phyloP scores from a whole-genome alignment of 1,140 invertebrate species.

The Drosophila tani region DNA sequence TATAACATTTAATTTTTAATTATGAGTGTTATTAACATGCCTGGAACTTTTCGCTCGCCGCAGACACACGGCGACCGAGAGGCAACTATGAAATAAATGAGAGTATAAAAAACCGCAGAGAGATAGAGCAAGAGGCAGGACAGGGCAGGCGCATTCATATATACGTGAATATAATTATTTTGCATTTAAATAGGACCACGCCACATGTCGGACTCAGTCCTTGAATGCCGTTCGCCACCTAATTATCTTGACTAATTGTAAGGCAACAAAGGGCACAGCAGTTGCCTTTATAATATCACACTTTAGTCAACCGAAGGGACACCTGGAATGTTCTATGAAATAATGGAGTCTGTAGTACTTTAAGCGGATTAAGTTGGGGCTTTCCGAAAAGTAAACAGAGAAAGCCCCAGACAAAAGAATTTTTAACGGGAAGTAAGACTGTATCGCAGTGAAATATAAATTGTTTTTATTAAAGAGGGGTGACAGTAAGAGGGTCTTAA shows the following conservation, averaged over 20 bases:
- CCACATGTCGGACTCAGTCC: constrained; percentile 11
- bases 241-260: constrained; percentile 59
- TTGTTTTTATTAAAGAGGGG: too few species aligned
- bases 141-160: constrained; percentile 10
- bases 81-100: constrained; percentile 57
- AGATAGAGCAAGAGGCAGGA: background rate
- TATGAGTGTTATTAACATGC: constrained; percentile 79
- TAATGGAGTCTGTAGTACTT: background rate
- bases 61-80: constrained; percentile 44
- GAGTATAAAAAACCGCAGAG: constrained; percentile 55
- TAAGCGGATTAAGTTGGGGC: background rate
- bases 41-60: constrained; percentile 68
- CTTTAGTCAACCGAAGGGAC: constrained; percentile 15
- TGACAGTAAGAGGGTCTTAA: background rate
- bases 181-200: constrained; percentile 60
- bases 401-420: background rate
- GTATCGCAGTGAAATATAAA: background rate
- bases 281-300: constrained; percentile 12
- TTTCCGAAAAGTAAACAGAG: background rate
- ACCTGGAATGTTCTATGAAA: background rate
- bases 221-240: constrained; percentile 53
- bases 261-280: constrained; percentile 21
- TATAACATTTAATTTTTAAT: constrained; percentile 80
- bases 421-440: background rate
- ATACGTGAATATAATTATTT: constrained; percentile 61